These are phyloP conservation scores for Pheosia tremula DNA, from an alignment of 2,888 invertebrate species.

Conservation along the genomic window DNA sequence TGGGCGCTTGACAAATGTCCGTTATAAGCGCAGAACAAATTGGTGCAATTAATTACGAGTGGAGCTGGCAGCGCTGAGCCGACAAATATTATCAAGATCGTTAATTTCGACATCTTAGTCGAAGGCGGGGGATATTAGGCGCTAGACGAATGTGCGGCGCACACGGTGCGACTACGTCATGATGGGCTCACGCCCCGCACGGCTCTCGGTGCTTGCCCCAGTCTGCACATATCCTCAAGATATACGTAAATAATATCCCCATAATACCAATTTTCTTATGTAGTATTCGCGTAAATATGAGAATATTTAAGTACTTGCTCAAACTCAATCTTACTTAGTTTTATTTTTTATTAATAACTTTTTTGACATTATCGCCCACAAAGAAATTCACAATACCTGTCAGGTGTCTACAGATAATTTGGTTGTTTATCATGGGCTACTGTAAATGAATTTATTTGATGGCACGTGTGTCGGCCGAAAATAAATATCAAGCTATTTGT, in stretches of 20 bases:
- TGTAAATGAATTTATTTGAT: no score
- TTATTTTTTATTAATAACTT: no score
- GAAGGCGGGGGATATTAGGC: constrained; percentile 61
- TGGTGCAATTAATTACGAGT: constrained; percentile 79
- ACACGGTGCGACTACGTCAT: constrained; percentile 38
- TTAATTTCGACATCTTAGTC: constrained; percentile 79
- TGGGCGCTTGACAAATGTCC: constrained; percentile 79
- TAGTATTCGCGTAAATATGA: no score
- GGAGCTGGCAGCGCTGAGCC: constrained; percentile 75
- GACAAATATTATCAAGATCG: constrained; percentile 83
- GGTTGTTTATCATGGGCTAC: no score
- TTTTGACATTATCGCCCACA: no score
- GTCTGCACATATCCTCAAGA: neutral
- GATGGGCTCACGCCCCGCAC: neutral
- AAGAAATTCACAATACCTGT: no score
- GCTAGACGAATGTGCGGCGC: constrained; percentile 59
- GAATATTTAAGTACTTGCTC: no score
- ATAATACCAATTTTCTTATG: no score
- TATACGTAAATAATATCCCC: neutral
- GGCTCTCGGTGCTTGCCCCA: neutral
- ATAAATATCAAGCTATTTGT: no score
- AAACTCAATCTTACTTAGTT: no score
- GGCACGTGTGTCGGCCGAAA: no score
- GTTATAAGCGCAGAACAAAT: constrained; percentile 82
- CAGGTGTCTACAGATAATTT: no score